A percentile compares a stretch with the other conserved stretches of the same genome.
These are phyloP conservation scores for Pelosia muscerda DNA, from an alignment of 2,888 invertebrate species.

Conservation along the genomic window DNA sequence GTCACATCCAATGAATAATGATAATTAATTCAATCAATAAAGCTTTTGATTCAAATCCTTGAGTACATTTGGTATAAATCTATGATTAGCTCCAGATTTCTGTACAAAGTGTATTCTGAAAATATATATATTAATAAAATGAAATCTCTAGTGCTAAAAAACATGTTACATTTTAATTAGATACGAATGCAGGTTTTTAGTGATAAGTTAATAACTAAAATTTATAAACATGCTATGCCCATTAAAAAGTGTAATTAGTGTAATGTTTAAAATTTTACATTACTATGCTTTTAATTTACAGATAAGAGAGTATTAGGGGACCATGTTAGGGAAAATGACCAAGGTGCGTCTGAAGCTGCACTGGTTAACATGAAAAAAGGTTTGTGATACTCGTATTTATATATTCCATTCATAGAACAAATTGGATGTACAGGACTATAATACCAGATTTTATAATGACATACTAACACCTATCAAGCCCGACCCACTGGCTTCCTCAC, in stretches of 20 bases:
- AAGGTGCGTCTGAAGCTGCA: constrained; percentile 1
- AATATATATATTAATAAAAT: no score
- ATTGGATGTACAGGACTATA: not conserved
- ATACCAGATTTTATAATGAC: no score
- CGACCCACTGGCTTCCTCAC: no score
- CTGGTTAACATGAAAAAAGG: constrained; percentile 9
- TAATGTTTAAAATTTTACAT: not conserved
- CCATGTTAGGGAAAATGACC: not conserved
- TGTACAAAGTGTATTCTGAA: no score
- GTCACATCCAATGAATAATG: no score
- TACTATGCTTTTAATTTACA: not conserved
- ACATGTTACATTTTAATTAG: not conserved
- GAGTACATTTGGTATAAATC: no score
- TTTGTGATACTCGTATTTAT: not conserved
- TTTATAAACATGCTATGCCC: not conserved
- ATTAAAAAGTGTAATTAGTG: not conserved
- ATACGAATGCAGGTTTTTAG: not conserved
- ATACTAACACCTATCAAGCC: no score
- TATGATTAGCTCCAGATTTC: no score
- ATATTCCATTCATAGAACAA: not conserved
- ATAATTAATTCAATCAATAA: no score
- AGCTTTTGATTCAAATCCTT: no score
- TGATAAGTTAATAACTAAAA: not conserved
- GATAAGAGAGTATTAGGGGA: not conserved
- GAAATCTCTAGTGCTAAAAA: not conserved